Evolutionary conservation across 2,888 invertebrate genomes (phyloP), one percentile per base, ranked within the genome.

Genomic region (Hypsopygia costalis): DNA sequence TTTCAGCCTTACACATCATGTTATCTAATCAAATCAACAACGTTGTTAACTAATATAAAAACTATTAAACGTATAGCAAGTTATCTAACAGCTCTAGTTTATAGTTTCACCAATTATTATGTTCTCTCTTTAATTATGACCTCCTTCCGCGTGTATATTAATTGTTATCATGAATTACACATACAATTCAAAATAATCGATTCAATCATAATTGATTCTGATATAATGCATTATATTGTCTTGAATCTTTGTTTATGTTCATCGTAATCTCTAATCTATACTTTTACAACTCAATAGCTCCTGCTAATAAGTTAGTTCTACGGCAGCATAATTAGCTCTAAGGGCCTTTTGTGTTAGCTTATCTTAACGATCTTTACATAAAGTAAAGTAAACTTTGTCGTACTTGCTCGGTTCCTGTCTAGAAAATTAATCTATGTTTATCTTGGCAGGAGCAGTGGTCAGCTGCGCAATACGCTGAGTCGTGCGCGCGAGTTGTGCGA

Each of bases 401-500:
- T 4, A 27, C 3, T 11, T 22, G 34, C n/a, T n/a, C n/a, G n/a
- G n/a, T 16, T 16, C 3, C 16, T 2, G 2, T 16, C 16, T 16
- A 16, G 16, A 16, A 16, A 3, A 16, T 16, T 16, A 16, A 16
- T 16, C 16, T 16, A 16, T 16, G 16, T 11, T 37, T 37, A 40
- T 44, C 28, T 40, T 33, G 30, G 36, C 81, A 93, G 93, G 82
- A 94, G 92, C 78, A 94, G 93, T 78, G 94, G 94, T 42, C 94
- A 94, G 83, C 89, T 95, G 69, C 92, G 94, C 61, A 94, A 93
- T 68, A 95, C 95, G 61, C 90, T 95, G 70, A 94, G 93, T 85
- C 94, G 95, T 69, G 95, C 95, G 54, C 93, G 94, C 59, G 94
- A 94, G 62, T 90, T 95, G 63, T 94, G 95, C 90, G 95, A 95